phyloP scores from a whole-genome alignment of 2,888 invertebrate genomes.

The Oscheius sp. region DNA sequence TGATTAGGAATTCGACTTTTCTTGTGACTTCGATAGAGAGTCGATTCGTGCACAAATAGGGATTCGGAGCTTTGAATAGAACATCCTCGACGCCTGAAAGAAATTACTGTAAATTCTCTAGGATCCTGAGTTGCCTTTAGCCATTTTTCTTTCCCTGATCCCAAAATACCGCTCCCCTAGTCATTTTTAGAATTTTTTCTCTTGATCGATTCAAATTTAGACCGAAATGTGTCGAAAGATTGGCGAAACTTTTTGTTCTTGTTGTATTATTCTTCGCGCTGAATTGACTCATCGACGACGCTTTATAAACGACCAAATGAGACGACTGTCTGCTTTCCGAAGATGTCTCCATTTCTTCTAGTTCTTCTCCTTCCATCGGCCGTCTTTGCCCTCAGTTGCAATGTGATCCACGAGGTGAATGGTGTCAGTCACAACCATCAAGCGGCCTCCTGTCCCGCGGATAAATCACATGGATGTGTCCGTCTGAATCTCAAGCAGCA shows the following conservation, averaged over 20 bases:
- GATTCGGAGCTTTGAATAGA: slow-evolving; percentile 9
- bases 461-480: not conserved
- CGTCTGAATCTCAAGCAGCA: not conserved
- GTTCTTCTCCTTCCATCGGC: not conserved
- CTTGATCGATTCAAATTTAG: too few species aligned
- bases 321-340: too few species aligned
- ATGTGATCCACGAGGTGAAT: not conserved
- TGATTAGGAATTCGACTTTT: slow-evolving; percentile 31
- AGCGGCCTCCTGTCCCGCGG: not conserved
- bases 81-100: slow-evolving; percentile 30
- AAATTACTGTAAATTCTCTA: too few species aligned
- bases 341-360: not conserved
- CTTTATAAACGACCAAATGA: too few species aligned
- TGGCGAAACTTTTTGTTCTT: too few species aligned
- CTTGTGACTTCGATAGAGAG: slow-evolving; percentile 20
- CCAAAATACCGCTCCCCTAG: too few species aligned
- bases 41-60: not conserved
- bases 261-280: too few species aligned
- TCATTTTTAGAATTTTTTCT: too few species aligned
- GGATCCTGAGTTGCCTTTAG: too few species aligned
- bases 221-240: too few species aligned
- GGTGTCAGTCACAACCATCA: not conserved
- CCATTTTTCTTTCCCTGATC: too few species aligned
- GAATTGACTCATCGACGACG: too few species aligned
- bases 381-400: not conserved